Evolutionary conservation across 1,140 invertebrate species (phyloP), one percentile per base, ranked within the genome.

Genomic region (Zeugodacus cucurbitae): DNA sequence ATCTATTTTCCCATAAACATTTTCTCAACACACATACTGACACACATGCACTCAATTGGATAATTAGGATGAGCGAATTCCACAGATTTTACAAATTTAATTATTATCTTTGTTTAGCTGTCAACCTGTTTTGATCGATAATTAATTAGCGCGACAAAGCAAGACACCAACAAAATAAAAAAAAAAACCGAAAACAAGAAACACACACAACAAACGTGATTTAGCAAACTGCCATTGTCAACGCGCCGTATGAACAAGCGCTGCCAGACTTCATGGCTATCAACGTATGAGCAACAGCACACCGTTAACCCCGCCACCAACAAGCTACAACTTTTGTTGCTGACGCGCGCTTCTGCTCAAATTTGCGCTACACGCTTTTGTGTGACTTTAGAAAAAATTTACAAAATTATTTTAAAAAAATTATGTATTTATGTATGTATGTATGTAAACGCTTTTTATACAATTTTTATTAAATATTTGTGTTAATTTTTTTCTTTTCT

Each of bases 401-500:
- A 70, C 34, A 32, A 34, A 32, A 32, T 34, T 70, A 54, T 54
- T 70, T 70, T 17, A 86, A 17, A 86, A 26, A 86, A 34, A 17
- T 22, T 11, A 34, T 26, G 17, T 86, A 32, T 37, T 22, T 74
- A 74, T 74, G 22, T 74, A 22, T 59, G 7, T 86, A 58, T 58
- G 29, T 59, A 86, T 22, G 29, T 58, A 41, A 14, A 34, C 57
- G 32, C 57, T 48, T 86, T 58, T 86, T 59, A 86, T 57, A 57
- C 10, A 78, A 29, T 86, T 54, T 86, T 86, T 59, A 86, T 86
- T 86, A 29, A 62, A 89, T 70, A 74, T 74, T 88, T 87, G 22
- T 62, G 17, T 88, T 67, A 48, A 86, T 70, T 88, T 88, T 86
- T 62, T 58, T 48, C 17, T 82, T 87, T 85, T 86, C 59, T 87